Evolutionary conservation across 2,888 invertebrate genomes (phyloP).

Genomic region (Hololepta plana): DNA sequence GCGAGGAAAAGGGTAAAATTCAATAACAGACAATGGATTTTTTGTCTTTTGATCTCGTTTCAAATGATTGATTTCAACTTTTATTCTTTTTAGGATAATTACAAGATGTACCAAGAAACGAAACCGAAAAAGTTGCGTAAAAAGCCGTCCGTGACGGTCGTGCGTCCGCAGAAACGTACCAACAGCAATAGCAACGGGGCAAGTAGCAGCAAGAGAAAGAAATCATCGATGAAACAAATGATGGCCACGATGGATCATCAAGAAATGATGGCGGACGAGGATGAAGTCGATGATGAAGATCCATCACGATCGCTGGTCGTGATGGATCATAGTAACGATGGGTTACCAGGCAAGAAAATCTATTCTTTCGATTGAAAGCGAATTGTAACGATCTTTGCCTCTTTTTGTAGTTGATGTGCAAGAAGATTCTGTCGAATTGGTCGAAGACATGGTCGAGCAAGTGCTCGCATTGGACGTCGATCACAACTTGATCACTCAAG

Average conservation of each 20-base stretch:
- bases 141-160: conserved; percentile 36
- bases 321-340: no score
- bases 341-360: no score
- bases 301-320: no score
- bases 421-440: conserved; percentile 18
- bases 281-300: no score
- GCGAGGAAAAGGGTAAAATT: conserved; percentile 52
- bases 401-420: no score
- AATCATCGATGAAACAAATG: no score
- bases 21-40: no score
- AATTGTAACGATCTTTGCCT: no score
- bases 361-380: no score
- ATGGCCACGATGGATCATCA: conserved; percentile 14
- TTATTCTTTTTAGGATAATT: conserved; percentile 49
- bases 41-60: conserved; percentile 3
- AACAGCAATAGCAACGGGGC: no score
- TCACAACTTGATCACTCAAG: conserved; percentile 40
- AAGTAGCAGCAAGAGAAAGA: conserved; percentile 35
- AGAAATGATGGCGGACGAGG: conserved; percentile 10
- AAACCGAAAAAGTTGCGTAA: conserved; percentile 52
- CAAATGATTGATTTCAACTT: no score
- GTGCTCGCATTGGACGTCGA: conserved; percentile 31
- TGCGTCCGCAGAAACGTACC: conserved; percentile 36
- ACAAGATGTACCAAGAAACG: conserved; percentile 56
- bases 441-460: conserved; percentile 33